A percentile compares a stretch with the other conserved stretches of the same genome.
Evolutionary conservation across 1,140 invertebrate genomes (phyloP).

Genomic region (Chymomyza costata): DNA sequence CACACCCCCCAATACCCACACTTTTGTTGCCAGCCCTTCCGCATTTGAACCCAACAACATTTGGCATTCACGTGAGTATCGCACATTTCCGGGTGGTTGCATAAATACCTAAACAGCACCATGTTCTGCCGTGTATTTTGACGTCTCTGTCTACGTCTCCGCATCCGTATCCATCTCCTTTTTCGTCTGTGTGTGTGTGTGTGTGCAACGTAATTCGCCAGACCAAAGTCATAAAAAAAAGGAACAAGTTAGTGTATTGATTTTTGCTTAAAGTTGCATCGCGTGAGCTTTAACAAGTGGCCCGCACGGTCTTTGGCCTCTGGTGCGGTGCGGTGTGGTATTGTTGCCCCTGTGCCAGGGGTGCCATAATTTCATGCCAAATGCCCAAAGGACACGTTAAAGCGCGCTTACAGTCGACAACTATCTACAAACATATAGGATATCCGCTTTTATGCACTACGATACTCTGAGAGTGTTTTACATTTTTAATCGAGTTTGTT

Average conservation of each 20-base stretch:
- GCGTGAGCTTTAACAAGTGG: conserved; percentile 27
- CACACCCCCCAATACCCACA: no score
- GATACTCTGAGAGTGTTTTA: no score
- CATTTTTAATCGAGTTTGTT: no score
- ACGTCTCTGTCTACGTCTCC: no score
- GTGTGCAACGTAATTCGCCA: not conserved
- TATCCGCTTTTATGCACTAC: no score
- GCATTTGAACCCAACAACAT: no score
- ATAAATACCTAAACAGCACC: conserved; percentile 44
- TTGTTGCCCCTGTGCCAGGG: not conserved
- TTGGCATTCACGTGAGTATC: no score
- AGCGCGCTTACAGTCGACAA: conserved; percentile 10
- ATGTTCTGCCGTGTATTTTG: conserved; percentile 24
- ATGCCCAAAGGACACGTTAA: conserved; percentile 42
- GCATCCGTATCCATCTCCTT: no score
- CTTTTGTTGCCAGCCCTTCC: no score
- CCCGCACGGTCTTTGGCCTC: no score
- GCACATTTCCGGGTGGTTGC: conserved; percentile 27
- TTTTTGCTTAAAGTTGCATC: conserved; percentile 41
- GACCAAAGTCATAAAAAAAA: conserved; percentile 27
- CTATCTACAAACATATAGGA: conserved; percentile 34
- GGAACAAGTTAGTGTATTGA: no score
- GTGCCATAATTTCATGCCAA: conserved; percentile 27
- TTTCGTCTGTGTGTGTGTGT: no score
- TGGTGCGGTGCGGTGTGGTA: conserved; percentile 1